Evolutionary conservation across 2,113 vertebrate genomes (phyloP).

Genomic region (Sarotherodon lohbergeri): DNA sequence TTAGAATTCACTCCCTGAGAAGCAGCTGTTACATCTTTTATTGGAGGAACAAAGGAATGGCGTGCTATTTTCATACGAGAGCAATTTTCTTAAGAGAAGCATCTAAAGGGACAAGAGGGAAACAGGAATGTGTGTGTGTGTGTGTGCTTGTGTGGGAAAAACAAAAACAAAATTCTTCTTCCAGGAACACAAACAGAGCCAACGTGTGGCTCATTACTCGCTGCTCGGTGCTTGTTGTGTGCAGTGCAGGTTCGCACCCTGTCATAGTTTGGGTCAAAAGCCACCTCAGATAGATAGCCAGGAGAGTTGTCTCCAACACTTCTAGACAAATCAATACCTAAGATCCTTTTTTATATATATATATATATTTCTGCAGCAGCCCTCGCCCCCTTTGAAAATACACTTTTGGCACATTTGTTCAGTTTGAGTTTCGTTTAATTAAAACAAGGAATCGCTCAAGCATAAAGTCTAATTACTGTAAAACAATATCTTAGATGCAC

Average conservation of each 20-base stretch:
- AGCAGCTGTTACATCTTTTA: constrained; percentile 72
- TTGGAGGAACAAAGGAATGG: constrained; percentile 59
- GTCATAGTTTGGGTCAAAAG: constrained; percentile 52
- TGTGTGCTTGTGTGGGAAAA: not conserved
- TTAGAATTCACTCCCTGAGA: constrained; percentile 68
- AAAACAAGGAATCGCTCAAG: constrained; percentile 35
- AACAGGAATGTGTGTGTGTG: not conserved
- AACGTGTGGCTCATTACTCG: constrained; percentile 27
- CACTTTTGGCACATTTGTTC: constrained; percentile 18
- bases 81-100: constrained; percentile 49
- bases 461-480: constrained; percentile 50
- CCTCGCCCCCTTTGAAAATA: constrained; percentile 5
- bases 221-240: not conserved
- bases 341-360: not conserved
- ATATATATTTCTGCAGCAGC: not conserved
- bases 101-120: constrained; percentile 29
- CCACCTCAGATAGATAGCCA: constrained; percentile 27
- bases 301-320: constrained; percentile 25
- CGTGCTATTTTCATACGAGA: constrained; percentile 45
- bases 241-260: constrained; percentile 15
- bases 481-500: constrained; percentile 49
- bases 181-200: constrained; percentile 1
- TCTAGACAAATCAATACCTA: constrained; percentile 49
- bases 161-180: constrained; percentile 5
- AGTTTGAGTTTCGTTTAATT: constrained; percentile 47